Percentiles rank a stretch among this genome's conserved stretches.
These are phyloP conservation scores for Triplophysa siluroides DNA, from an alignment of 2,113 vertebrate genomes.

Conservation along the genomic window DNA sequence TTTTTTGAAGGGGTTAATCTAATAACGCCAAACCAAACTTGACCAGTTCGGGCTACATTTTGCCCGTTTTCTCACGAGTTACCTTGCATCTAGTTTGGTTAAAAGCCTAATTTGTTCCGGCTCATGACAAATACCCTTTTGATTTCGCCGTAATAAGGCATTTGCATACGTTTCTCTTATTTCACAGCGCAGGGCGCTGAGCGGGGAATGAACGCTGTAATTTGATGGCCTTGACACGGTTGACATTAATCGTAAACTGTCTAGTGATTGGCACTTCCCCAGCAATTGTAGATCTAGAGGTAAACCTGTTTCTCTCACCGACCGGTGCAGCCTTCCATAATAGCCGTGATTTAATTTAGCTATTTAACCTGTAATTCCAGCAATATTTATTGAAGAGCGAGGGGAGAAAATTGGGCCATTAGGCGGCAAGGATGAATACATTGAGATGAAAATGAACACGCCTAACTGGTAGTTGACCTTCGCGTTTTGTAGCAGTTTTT, in stretches of 20 bases:
- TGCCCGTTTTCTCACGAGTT: not conserved
- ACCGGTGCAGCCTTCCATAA: slow-evolving; percentile 83
- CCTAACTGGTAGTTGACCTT: slow-evolving; percentile 99
- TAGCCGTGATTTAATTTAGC: slow-evolving; percentile 99
- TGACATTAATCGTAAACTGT: slow-evolving; percentile 82
- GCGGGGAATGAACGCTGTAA: slow-evolving; percentile 58
- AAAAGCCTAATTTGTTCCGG: slow-evolving; percentile 11
- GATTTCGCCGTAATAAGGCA: slow-evolving; percentile 31
- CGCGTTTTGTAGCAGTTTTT: slow-evolving; percentile 91
- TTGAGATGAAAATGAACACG: slow-evolving; percentile 98
- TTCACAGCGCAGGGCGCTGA: slow-evolving; percentile 28
- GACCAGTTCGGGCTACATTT: not conserved
- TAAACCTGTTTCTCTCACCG: slow-evolving; percentile 79
- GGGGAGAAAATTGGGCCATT: slow-evolving; percentile 98
- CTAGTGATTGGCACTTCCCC: slow-evolving; percentile 79
- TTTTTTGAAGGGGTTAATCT: slow-evolving; percentile 5
- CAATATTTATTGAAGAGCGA: slow-evolving; percentile 99
- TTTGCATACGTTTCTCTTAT: slow-evolving; percentile 42
- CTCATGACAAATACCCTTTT: slow-evolving; percentile 37
- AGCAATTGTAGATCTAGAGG: slow-evolving; percentile 91
- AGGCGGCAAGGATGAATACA: slow-evolving; percentile 97
- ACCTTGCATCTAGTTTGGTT: slow-evolving; percentile 14
- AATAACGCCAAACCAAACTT: slow-evolving; percentile 24
- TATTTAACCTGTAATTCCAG: slow-evolving; percentile 99
- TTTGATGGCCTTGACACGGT: slow-evolving; percentile 69